Conservation (phyloP, 2,888 invertebrate species). For the Dendrolimus pini region DNA sequence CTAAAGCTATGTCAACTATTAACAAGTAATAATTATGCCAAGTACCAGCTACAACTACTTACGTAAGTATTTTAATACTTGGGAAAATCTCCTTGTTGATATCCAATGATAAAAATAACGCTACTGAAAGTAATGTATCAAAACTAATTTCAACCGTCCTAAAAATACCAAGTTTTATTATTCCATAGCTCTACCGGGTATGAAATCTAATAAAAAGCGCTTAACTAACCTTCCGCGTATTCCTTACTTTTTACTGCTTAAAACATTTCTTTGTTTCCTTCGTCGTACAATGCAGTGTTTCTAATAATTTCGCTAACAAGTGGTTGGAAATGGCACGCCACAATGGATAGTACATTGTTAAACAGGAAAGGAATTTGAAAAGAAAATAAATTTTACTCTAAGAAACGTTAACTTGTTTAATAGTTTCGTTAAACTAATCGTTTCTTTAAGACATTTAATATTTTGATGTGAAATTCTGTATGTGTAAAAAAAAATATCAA, state of each 20-base stretch:
- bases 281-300: slow-evolving; percentile 52
- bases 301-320: slow-evolving; percentile 60
- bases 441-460: background rate
- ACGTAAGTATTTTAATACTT: no score
- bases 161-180: slow-evolving; percentile 16
- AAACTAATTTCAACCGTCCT: background rate
- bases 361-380: slow-evolving; percentile 29
- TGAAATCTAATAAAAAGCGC: slow-evolving; percentile 26
- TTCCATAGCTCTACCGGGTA: slow-evolving; percentile 25
- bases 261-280: slow-evolving; percentile 59
- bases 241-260: slow-evolving; percentile 53
- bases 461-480: no score
- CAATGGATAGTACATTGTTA: slow-evolving; percentile 44
- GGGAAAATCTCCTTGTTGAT: no score
- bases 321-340: slow-evolving; percentile 40
- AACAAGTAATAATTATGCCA: no score
- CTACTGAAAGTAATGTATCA: no score
- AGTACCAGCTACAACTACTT: no score
- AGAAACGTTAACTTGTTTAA: slow-evolving; percentile 12
- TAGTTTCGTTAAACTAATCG: background rate
- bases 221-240: slow-evolving; percentile 39
- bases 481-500: no score
- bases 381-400: slow-evolving; percentile 30
- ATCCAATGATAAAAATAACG: no score
- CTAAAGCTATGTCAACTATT: no score